Base-by-base conservation (phyloP, 2,888 invertebrate genomes). In the Formica aserva region DNA sequence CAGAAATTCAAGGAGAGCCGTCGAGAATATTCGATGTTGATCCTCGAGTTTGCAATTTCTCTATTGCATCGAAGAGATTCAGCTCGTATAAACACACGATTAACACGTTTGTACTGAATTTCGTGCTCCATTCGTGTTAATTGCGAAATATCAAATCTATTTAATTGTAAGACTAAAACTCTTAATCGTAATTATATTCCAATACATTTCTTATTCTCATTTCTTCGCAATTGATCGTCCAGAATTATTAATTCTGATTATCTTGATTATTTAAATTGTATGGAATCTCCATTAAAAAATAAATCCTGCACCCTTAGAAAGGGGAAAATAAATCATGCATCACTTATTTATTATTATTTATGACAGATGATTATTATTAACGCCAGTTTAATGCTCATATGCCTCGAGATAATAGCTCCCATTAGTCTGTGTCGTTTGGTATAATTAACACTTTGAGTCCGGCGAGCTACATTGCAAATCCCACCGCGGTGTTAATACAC, bases 391-490 rank as follows among this genome's bases (percentile, higher is more conserved):
- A 80, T 72, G 77, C 41, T 29, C 69, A 55, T 26, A 41, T 62
- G 48, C 60, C 72, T 80, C 72, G 78, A 60, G 78, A 72, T 72
- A 80, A 80, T 72, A 80, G 78, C 78, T 48, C 60, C 78, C 60
- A 80, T 80, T 80, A 60, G 78, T 78, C 60, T 35, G 22, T 38
- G 78, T 80, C 72, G 78, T 80, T 72, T 55, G 60, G 60, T 48
- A 72, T 80, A 80, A 80, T 80, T 80, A 80, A 80, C 78, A 80
- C 78, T 72, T 80, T 35, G 72, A 45, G 41, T 78, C 57, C 78
- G 18, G 22, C 32, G 45, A 45, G 38, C 60, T 60, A 41, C 57
- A 45, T 45, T 71, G 45, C 78, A 72, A 72, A 80, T 80, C 60
- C 71, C 45, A 66, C 1, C 71, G 71, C 45, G 72, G 22, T 72